These are phyloP conservation scores for Rhabdornis inornatus DNA, from an alignment of 2,113 vertebrate genomes.

Conservation along the genomic window DNA sequence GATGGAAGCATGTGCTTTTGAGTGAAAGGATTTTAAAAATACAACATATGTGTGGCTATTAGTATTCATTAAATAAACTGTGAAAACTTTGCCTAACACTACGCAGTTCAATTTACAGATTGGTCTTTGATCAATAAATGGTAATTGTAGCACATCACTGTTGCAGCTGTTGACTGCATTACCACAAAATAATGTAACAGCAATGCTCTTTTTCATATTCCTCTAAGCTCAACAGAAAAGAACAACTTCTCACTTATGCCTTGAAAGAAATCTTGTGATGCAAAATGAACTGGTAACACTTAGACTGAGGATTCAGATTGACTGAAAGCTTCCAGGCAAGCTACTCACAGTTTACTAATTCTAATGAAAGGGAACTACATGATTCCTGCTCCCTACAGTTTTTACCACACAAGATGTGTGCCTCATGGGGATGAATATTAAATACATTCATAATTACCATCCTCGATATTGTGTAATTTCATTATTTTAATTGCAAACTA, in stretches of 20 bases:
- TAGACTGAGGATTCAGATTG: neutral
- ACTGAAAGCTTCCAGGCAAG: neutral
- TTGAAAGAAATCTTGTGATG: neutral
- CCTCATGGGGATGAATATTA: neutral
- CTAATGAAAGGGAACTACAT: neutral
- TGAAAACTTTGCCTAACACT: neutral
- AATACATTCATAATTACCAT: neutral
- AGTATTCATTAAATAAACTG: neutral
- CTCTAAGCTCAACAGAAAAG: neutral
- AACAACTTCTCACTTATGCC: neutral
- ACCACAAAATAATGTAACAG: neutral
- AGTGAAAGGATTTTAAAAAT: neutral
- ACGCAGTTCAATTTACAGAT: neutral
- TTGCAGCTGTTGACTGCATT: neutral
- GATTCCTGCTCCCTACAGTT: neutral
- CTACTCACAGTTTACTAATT: neutral
- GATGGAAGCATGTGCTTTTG: neutral
- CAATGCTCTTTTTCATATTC: neutral
- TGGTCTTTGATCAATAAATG: neutral
- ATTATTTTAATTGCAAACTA: conserved; percentile 16
- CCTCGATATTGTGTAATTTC: neutral
- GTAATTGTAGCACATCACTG: neutral
- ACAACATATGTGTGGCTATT: neutral
- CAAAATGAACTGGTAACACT: neutral
- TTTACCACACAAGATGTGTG: neutral